Percentiles rank a stretch among this genome's conserved stretches.
Conservation (phyloP, 53 echinoderm and acorn worm species). For the Patiria pectinifera region DNA sequence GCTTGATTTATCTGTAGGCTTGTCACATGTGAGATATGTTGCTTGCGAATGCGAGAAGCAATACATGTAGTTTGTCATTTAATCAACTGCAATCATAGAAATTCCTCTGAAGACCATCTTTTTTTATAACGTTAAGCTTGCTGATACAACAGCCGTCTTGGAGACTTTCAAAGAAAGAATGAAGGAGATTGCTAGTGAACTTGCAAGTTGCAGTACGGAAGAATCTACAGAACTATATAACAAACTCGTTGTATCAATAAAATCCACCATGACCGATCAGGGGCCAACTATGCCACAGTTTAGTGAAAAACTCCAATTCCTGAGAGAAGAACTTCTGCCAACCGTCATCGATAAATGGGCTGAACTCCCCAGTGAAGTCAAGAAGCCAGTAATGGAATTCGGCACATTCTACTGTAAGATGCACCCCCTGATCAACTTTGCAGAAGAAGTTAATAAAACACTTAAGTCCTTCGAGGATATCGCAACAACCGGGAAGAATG, state of each 20-base stretch:
- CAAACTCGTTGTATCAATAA: constrained; percentile 56
- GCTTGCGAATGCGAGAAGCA: no score
- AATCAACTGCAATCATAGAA: no score
- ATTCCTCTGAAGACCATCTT: no score
- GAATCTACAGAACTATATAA: constrained; percentile 17
- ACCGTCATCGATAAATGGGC: constrained; percentile 64
- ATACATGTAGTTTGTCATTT: no score
- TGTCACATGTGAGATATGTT: no score
- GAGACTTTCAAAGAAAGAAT: constrained; percentile 59
- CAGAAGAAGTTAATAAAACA: constrained; percentile 64
- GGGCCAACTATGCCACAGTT: constrained; percentile 78
- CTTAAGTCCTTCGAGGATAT: constrained; percentile 70
- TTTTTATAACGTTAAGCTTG: no score
- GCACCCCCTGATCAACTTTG: constrained; percentile 74
- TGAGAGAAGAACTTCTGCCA: constrained; percentile 61
- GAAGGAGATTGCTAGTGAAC: constrained; percentile 50
- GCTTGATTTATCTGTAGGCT: no score
- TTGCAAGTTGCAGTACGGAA: neutral
- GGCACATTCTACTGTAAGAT: constrained; percentile 74
- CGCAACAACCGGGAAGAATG: constrained; percentile 42
- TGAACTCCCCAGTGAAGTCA: constrained; percentile 24
- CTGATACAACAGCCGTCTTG: constrained; percentile 44
- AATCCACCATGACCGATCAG: constrained; percentile 75
- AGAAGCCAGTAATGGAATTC: constrained; percentile 1
- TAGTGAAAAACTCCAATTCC: constrained; percentile 15